These are phyloP conservation scores for Syngnathus floridae DNA, from an alignment of 2,113 vertebrate genomes.

Conservation along the genomic window DNA sequence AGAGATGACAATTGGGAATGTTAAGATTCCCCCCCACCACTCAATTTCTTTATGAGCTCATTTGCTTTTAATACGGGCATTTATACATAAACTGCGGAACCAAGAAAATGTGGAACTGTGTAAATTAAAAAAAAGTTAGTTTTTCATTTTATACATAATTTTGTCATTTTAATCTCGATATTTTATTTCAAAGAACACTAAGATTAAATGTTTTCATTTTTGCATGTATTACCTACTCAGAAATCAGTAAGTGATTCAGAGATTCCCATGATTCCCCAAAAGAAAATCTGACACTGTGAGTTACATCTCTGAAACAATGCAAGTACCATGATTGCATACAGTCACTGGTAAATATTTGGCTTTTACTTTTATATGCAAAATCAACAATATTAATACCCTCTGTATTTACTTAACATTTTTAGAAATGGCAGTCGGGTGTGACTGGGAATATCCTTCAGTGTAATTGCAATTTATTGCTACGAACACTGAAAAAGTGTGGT, in stretches of 20 bases:
- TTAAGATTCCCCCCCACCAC: neutral
- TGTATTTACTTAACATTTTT: neutral
- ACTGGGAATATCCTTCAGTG: neutral
- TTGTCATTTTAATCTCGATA: neutral
- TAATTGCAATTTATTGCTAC: neutral
- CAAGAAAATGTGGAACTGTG: neutral
- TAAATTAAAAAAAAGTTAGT: neutral
- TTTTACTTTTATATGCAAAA: neutral
- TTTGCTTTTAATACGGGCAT: neutral
- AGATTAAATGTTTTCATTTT: neutral
- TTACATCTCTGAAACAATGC: neutral
- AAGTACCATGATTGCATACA: neutral
- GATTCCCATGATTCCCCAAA: neutral
- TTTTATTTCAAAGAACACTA: neutral
- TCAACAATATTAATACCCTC: neutral
- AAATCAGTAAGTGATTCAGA: neutral
- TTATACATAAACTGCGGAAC: neutral
- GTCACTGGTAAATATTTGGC: neutral
- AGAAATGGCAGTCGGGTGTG: neutral
- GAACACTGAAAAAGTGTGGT: neutral
- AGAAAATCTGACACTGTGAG: neutral
- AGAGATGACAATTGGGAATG: neutral
- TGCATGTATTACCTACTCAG: neutral
- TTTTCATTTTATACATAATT: neutral
- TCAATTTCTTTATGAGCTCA: neutral